Percentiles rank a stretch among this genome's conserved stretches.
Conservation (phyloP, 2,888 invertebrate species). For the Incurvaria masculella region DNA sequence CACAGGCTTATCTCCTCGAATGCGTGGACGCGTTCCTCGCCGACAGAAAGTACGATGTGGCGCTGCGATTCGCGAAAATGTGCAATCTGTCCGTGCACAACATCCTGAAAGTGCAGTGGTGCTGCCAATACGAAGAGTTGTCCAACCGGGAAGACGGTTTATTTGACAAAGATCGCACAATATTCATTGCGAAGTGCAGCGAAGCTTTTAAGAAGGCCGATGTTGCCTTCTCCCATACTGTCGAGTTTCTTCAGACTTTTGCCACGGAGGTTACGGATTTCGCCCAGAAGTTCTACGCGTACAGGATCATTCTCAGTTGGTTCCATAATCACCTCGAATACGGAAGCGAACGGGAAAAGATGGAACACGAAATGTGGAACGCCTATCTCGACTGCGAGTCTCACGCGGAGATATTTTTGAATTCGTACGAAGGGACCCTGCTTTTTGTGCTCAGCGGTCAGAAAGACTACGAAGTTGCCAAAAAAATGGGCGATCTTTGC, state of each 20-base stretch:
- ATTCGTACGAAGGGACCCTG: constrained; percentile 33
- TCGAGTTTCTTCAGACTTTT: constrained; percentile 57
- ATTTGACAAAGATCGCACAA: constrained; percentile 37
- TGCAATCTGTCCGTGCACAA: constrained; percentile 46
- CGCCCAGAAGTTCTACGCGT: constrained; percentile 51
- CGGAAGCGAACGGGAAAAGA: constrained; percentile 35
- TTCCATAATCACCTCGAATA: constrained; percentile 41
- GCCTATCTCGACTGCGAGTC: constrained; percentile 35
- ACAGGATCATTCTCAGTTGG: constrained; percentile 47
- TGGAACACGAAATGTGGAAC: constrained; percentile 49
- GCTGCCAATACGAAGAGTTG: constrained; percentile 41
- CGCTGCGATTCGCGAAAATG: constrained; percentile 55
- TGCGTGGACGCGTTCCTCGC: constrained; percentile 53
- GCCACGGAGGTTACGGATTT: constrained; percentile 44
- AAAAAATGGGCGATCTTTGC: constrained; percentile 27
- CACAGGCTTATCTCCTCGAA: constrained; percentile 44
- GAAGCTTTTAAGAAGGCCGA: constrained; percentile 58
- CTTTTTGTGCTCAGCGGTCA: constrained; percentile 38
- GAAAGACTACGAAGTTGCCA: constrained; percentile 30
- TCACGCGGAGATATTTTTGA: constrained; percentile 28
- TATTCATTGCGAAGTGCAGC: constrained; percentile 61
- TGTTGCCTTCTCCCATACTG: constrained; percentile 35
- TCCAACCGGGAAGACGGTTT: constrained; percentile 26
- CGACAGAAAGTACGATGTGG: constrained; percentile 51
- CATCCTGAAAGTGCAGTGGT: constrained; percentile 56